Percentiles rank a stretch among this genome's conserved stretches.
These are phyloP conservation scores for Dasyprocta punctata DNA, from an alignment of 2,113 vertebrate species.

Conservation along the genomic window DNA sequence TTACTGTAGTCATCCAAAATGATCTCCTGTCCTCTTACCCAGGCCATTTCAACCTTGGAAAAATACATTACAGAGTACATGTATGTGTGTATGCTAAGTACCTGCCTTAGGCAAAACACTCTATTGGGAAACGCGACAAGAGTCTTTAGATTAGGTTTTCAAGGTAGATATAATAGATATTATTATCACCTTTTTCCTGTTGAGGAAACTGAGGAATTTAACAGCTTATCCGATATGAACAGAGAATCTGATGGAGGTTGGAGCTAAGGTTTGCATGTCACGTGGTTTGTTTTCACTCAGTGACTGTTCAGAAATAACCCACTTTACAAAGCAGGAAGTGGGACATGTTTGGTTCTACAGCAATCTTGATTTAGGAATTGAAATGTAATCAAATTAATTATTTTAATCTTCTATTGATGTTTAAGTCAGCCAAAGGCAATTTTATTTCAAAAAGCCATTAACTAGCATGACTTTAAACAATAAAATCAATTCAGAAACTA, in stretches of 20 bases:
- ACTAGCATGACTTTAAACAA: conserved; percentile 63
- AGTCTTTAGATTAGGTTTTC: background rate
- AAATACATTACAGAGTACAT: background rate
- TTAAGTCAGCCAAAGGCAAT: conserved; percentile 57
- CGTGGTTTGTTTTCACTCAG: conserved; percentile 30
- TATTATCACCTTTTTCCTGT: background rate
- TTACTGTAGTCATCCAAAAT: background rate
- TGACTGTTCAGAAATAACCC: background rate
- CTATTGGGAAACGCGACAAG: background rate
- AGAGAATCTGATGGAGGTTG: background rate
- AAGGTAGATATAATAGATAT: background rate
- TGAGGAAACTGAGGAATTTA: conserved; percentile 14
- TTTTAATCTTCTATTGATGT: conserved; percentile 59
- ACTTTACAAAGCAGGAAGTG: conserved; percentile 18
- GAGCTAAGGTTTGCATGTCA: background rate
- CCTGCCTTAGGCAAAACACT: background rate
- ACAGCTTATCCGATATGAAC: background rate
- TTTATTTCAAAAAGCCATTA: conserved; percentile 68
- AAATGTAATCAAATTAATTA: conserved; percentile 67
- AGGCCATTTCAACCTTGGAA: background rate
- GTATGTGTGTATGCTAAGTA: background rate
- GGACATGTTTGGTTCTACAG: conserved; percentile 13
- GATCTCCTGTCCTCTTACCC: background rate
- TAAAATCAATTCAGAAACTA: conserved; percentile 67
- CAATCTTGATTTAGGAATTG: conserved; percentile 54